These are phyloP conservation scores for Beaufortia kweichowensis DNA, from an alignment of 2,113 vertebrate genomes.

Conservation along the genomic window DNA sequence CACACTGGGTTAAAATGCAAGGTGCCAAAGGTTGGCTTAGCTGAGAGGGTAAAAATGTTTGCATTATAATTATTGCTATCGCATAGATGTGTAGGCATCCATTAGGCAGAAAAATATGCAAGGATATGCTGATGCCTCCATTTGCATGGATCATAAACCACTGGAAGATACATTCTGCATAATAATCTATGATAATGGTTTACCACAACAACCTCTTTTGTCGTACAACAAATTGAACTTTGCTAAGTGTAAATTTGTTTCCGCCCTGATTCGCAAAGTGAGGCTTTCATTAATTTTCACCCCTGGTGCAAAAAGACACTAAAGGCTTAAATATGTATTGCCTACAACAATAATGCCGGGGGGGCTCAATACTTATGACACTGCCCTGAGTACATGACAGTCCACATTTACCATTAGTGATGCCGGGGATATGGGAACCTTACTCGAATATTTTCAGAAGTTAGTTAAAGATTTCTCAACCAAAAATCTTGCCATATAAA, in stretches of 20 bases:
- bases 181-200: conserved; percentile 67
- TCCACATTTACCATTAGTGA: conserved; percentile 9
- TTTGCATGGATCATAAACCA: conserved; percentile 78
- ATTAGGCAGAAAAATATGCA: conserved; percentile 72
- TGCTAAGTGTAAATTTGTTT: conserved; percentile 70
- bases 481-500: background rate
- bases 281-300: conserved; percentile 72
- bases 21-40: conserved; percentile 55
- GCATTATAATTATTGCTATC: conserved; percentile 54
- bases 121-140: conserved; percentile 73
- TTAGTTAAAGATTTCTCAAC: background rate
- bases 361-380: conserved; percentile 21
- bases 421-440: background rate
- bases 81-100: conserved; percentile 69
- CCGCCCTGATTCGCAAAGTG: conserved; percentile 64
- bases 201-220: conserved; percentile 52
- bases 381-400: conserved; percentile 9
- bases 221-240: conserved; percentile 64
- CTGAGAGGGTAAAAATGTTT: conserved; percentile 38
- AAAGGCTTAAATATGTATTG: conserved; percentile 51
- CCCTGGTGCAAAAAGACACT: conserved; percentile 54
- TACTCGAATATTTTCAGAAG: background rate
- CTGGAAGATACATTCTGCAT: conserved; percentile 66
- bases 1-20: conserved; percentile 49
- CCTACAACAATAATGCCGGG: conserved; percentile 44